phyloP scores from a whole-genome alignment of 2,113 vertebrate genomes.

The Charadrius vociferus region DNA sequence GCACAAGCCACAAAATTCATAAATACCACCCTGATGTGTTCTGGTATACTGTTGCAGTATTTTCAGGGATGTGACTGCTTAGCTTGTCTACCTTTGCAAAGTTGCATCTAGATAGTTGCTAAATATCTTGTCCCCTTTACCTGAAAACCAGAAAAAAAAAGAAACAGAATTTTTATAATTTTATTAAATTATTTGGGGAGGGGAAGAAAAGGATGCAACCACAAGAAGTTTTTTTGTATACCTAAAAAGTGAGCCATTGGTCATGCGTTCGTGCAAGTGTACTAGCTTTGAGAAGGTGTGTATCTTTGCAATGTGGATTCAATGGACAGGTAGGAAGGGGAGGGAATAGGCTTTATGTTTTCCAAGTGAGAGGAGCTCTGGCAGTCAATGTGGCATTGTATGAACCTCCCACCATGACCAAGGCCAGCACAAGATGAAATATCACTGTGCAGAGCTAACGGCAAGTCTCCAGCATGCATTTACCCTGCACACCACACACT shows the following conservation, averaged over 20 bases:
- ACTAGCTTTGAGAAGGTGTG: neutral
- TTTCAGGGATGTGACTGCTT: neutral
- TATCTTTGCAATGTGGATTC: neutral
- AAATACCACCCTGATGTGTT: neutral
- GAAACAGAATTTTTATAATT: neutral
- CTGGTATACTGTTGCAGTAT: neutral
- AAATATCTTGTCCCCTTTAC: neutral
- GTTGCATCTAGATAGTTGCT: neutral
- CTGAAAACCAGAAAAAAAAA: neutral
- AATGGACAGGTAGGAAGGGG: neutral
- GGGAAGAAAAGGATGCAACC: neutral
- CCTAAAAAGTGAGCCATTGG: neutral
- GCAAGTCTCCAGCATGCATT: neutral
- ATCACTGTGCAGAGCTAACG: neutral
- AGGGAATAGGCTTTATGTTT: neutral
- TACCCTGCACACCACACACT: accelerated
- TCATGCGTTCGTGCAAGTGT: neutral
- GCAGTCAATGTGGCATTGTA: neutral
- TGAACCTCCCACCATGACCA: neutral
- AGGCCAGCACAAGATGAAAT: neutral
- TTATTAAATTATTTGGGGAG: accelerated
- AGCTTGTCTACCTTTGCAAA: neutral
- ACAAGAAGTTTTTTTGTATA: neutral
- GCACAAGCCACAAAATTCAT: neutral
- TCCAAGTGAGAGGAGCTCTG: neutral